Conservation (phyloP, 2,113 vertebrate genomes). For the Takifugu bimaculatus region DNA sequence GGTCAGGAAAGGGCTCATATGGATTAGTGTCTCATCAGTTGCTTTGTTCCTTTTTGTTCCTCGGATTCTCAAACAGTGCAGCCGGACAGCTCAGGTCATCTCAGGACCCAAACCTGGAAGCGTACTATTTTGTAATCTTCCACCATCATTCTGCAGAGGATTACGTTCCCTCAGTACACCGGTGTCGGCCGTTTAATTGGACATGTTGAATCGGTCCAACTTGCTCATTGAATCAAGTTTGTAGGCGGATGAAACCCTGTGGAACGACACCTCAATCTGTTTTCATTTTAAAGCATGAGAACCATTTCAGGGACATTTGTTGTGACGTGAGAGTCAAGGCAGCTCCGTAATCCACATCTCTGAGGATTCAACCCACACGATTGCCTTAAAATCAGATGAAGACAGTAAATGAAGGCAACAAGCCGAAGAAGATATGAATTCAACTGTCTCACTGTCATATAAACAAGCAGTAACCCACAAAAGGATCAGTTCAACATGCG, state of each 20-base stretch:
- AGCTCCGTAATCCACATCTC: slow-evolving; percentile 4
- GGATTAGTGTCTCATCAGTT: slow-evolving; percentile 30
- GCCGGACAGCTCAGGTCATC: slow-evolving; percentile 35
- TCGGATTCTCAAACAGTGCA: slow-evolving; percentile 13
- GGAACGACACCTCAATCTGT: slow-evolving; percentile 28
- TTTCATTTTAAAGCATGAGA: slow-evolving; percentile 24
- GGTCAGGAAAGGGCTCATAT: slow-evolving; percentile 29
- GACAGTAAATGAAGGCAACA: slow-evolving; percentile 5
- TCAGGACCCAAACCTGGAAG: slow-evolving; percentile 40
- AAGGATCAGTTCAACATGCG: no score
- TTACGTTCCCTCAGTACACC: slow-evolving; percentile 52
- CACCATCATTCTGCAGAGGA: slow-evolving; percentile 16
- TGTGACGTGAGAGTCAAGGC: not conserved
- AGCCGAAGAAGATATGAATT: not conserved
- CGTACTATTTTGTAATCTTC: slow-evolving; percentile 44
- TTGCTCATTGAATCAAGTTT: slow-evolving; percentile 8
- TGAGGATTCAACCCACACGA: slow-evolving; percentile 4
- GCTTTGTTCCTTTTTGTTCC: slow-evolving; percentile 24
- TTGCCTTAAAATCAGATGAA: slow-evolving; percentile 5
- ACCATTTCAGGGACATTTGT: not conserved
- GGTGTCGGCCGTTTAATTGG: slow-evolving; percentile 42
- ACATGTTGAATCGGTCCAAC: not conserved
- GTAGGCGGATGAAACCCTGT: slow-evolving; percentile 10
- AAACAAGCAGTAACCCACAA: not conserved
- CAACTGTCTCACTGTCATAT: not conserved